phyloP scores from a whole-genome alignment of 2,113 vertebrate genomes.

The Porphyrio hochstetteri region DNA sequence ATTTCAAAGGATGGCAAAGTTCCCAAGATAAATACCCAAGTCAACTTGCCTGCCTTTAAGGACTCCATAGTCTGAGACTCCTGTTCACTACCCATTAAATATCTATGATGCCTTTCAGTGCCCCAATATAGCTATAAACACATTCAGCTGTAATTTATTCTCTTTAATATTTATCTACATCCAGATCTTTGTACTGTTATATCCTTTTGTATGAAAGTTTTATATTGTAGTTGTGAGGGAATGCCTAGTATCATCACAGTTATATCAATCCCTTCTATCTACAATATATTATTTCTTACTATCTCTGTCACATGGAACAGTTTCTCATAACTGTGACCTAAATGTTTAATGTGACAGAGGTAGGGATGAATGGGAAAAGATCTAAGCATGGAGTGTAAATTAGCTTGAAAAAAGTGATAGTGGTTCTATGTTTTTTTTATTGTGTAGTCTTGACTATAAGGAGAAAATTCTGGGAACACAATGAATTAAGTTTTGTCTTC shows the following conservation, averaged over 20 bases:
- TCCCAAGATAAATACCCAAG: neutral
- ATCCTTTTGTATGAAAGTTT: neutral
- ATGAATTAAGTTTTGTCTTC: neutral
- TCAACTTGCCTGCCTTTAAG: neutral
- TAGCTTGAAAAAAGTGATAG: neutral
- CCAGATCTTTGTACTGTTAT: neutral
- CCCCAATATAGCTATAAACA: neutral
- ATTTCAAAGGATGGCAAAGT: neutral
- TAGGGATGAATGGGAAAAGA: neutral
- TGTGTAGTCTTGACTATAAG: neutral
- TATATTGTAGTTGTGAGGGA: neutral
- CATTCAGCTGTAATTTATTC: neutral
- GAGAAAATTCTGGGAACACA: neutral
- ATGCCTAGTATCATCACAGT: neutral
- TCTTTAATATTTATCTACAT: neutral
- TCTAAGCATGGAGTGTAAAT: neutral
- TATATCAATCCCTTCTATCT: neutral
- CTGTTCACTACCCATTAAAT: neutral
- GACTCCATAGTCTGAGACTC: neutral
- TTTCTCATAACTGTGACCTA: slow-evolving; percentile 32
- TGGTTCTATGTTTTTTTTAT: neutral
- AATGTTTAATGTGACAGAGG: slow-evolving; percentile 52
- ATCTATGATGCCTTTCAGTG: neutral
- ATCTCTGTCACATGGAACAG: neutral
- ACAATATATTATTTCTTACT: slow-evolving; percentile 3